Evolutionary conservation across 2,888 invertebrate genomes (phyloP).

Genomic region (Xestia sexstrigata): DNA sequence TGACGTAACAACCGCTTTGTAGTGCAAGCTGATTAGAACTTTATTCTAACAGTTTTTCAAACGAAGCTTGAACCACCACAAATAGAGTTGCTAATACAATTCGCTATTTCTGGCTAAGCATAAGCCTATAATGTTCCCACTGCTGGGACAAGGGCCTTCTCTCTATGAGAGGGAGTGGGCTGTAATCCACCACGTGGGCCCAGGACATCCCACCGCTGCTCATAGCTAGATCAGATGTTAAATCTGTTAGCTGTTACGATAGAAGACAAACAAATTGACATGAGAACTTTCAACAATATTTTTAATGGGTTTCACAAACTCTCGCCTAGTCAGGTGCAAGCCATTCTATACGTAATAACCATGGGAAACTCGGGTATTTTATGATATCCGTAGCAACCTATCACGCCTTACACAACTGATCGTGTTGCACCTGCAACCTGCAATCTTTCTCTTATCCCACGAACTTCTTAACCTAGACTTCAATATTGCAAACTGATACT

Average conservation of each 20-base stretch:
- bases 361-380: conserved; percentile 34
- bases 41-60: too few species aligned
- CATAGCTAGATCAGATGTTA: neutral
- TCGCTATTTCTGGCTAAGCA: too few species aligned
- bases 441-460: conserved; percentile 33
- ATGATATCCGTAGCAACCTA: conserved; percentile 38
- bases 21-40: too few species aligned
- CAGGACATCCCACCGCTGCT: too few species aligned
- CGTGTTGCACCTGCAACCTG: conserved; percentile 44
- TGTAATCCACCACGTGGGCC: too few species aligned
- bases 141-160: too few species aligned
- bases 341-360: conserved; percentile 15
- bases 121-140: too few species aligned
- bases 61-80: too few species aligned
- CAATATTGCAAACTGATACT: neutral
- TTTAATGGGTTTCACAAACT: neutral
- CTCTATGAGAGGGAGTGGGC: too few species aligned
- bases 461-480: conserved; percentile 22
- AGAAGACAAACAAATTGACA: neutral
- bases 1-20: too few species aligned
- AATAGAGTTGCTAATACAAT: too few species aligned
- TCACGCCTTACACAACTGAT: conserved; percentile 26
- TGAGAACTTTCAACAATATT: conserved; percentile 1
- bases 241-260: neutral
- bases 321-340: conserved; percentile 1